phyloP scores from a whole-genome alignment of 2,888 invertebrate genomes.

The Smittia aterrima region DNA sequence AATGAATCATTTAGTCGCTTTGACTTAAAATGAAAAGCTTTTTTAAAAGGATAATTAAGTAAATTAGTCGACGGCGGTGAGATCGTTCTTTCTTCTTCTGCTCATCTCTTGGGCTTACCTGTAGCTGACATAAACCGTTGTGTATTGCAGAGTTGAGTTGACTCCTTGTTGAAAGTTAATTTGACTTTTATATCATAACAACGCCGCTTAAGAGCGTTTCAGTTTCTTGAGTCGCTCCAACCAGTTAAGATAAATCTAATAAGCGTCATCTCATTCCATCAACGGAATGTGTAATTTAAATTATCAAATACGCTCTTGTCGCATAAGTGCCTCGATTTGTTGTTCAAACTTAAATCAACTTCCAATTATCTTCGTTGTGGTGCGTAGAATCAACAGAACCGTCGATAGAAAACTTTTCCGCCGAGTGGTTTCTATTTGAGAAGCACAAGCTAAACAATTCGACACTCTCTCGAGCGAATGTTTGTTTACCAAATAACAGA shows the following conservation, averaged over 20 bases:
- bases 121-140: conserved; percentile 13
- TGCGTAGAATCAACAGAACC: conserved; percentile 27
- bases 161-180: conserved; percentile 28
- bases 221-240: not conserved
- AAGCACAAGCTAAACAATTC: conserved; percentile 17
- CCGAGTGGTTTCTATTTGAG: conserved; percentile 27
- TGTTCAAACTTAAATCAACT: conserved; percentile 30
- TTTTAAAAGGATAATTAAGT: conserved; percentile 11
- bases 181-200: not conserved
- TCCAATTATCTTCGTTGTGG: conserved; percentile 25
- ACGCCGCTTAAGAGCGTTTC: not conserved
- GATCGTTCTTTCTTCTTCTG: not conserved
- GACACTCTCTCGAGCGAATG: conserved; percentile 21
- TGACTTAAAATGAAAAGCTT: conserved; percentile 10
- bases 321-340: conserved; percentile 29
- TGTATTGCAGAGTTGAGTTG: conserved; percentile 7
- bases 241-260: conserved; percentile 16
- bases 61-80: conserved; percentile 11
- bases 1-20: not conserved
- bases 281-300: conserved; percentile 22
- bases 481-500: conserved; percentile 27
- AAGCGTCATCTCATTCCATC: not conserved
- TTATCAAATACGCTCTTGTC: conserved; percentile 9
- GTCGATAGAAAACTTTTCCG: conserved; percentile 22
- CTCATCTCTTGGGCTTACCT: not conserved